Percentiles rank a stretch among this genome's conserved stretches.
These are phyloP conservation scores for Zosterops lateralis DNA, from an alignment of 2,113 vertebrate genomes.

Conservation along the genomic window DNA sequence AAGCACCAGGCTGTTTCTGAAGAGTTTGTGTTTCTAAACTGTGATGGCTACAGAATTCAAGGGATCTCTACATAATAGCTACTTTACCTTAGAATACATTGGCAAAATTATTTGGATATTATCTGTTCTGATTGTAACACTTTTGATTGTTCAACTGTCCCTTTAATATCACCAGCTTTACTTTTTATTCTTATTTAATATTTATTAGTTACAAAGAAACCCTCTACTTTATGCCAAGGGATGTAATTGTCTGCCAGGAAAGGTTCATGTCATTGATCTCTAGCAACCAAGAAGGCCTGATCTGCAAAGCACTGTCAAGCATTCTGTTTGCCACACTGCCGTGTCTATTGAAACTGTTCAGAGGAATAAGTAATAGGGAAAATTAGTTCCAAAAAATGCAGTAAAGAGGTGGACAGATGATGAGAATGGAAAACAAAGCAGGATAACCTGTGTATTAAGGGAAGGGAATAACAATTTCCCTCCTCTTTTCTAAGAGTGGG, in stretches of 20 bases:
- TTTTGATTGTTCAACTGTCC: not conserved
- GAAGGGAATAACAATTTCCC: not conserved
- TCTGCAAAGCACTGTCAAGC: not conserved
- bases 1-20: not conserved
- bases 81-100: not conserved
- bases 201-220: not conserved
- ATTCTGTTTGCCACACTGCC: not conserved
- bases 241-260: not conserved
- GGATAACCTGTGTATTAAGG: not conserved
- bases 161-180: not conserved
- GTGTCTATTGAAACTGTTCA: not conserved
- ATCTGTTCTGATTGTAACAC: not conserved
- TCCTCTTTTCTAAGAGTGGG: not conserved
- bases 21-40: not conserved
- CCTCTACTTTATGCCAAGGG: not conserved
- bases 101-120: not conserved
- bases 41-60: not conserved
- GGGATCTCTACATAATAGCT: not conserved
- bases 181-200: not conserved
- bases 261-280: not conserved
- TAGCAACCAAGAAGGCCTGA: not conserved
- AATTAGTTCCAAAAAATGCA: not conserved
- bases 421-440: not conserved
- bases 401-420: not conserved
- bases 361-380: not conserved